Evolutionary conservation across 1,140 invertebrate genomes (phyloP).

Genomic region (Drosophila novamexicana): DNA sequence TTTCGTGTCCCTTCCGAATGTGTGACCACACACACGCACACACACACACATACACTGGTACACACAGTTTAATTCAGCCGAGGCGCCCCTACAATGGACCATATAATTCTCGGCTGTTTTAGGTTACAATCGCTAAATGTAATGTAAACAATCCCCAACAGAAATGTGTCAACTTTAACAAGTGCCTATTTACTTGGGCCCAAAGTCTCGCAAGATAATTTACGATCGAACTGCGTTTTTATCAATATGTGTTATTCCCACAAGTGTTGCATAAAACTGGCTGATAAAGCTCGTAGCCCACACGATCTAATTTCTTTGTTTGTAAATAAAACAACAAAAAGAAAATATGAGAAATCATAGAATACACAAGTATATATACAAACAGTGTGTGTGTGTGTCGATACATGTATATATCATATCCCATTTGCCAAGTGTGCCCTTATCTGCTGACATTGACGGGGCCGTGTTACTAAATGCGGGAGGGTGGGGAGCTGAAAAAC

Average conservation of each 20-base stretch:
- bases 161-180: constrained; percentile 67
- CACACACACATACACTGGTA: not conserved
- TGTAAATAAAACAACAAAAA: constrained; percentile 55
- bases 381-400: not conserved
- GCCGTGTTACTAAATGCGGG: constrained; percentile 8
- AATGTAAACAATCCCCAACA: constrained; percentile 8
- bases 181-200: constrained; percentile 61
- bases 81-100: constrained; percentile 28
- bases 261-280: constrained; percentile 59
- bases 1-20: constrained; percentile 18
- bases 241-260: constrained; percentile 64
- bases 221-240: constrained; percentile 53
- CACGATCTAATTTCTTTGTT: constrained; percentile 63
- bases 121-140: constrained; percentile 23
- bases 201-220: constrained; percentile 49
- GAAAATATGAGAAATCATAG: constrained; percentile 62
- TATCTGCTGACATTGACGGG: constrained; percentile 62
- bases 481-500: not conserved
- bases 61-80: not conserved
- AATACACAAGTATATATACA: constrained; percentile 34
- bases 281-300: constrained; percentile 48
- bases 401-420: constrained; percentile 1
- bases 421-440: constrained; percentile 50
- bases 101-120: not conserved
- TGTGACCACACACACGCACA: constrained; percentile 3